Percentiles rank a stretch among this genome's conserved stretches.
Conservation (phyloP, 2,113 vertebrate genomes). For the Neolamprologus ventralis region DNA sequence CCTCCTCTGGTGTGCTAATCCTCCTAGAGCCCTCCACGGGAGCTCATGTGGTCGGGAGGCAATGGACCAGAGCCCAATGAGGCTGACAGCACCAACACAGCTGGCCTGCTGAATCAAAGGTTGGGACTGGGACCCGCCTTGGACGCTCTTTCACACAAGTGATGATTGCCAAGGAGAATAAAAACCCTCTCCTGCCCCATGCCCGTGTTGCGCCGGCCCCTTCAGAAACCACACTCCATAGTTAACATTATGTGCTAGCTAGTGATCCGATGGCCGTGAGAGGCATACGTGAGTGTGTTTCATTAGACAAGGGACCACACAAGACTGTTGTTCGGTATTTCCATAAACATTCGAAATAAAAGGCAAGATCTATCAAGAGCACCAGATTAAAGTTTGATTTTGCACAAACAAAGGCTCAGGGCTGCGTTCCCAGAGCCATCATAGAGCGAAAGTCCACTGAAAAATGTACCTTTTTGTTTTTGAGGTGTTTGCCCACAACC, state of each 20-base stretch:
- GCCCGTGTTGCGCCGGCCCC: not conserved
- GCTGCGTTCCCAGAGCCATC: conserved; percentile 19
- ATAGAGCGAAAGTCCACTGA: not conserved
- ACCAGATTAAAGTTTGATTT: conserved; percentile 55
- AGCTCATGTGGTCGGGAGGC: conserved; percentile 43
- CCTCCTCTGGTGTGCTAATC: conserved; percentile 50
- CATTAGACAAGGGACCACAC: conserved; percentile 67
- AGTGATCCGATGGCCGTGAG: conserved; percentile 32
- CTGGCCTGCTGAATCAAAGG: conserved; percentile 25
- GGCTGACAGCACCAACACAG: conserved; percentile 71
- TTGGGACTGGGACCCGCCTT: not conserved
- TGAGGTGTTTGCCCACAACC: not conserved
- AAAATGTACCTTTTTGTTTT: conserved; percentile 32
- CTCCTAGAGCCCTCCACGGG: conserved; percentile 35
- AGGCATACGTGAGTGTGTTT: conserved; percentile 32
- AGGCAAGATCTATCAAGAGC: conserved; percentile 53
- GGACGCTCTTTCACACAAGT: conserved; percentile 6
- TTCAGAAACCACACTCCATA: not conserved
- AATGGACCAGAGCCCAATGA: conserved; percentile 53
- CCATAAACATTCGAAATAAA: conserved; percentile 64
- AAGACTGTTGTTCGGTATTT: conserved; percentile 55
- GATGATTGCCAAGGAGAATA: not conserved
- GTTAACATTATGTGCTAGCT: conserved; percentile 8
- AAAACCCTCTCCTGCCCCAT: not conserved
- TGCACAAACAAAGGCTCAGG: conserved; percentile 54